Evolutionary conservation across 2,797 vertebrate genomes (phyloP), one percentile per base, ranked within the genome.

Genomic region (Intellagama lesueurii): DNA sequence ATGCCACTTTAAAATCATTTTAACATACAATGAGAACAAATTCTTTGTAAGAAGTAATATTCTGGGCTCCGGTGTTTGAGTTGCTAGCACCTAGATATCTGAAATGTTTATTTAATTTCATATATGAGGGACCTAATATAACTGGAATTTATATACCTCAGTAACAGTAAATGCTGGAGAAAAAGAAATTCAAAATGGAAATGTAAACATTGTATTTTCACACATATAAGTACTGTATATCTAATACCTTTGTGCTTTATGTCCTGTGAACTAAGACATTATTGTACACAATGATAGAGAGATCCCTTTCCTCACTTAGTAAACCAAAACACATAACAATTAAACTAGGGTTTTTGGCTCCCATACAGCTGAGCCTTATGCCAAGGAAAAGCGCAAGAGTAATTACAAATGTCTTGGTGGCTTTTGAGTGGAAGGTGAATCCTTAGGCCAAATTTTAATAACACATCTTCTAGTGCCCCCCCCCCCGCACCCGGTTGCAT

Each of bases 241-340:
- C 90, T 86, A 87, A 76, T 76, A 69, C 56, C 40, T 17, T 3
- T 0, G 7, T 64, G 66, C 11, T 60, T 83, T n/a, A 22, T 72
- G 73, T 56, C 32, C 47, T 24, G 17, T 26, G 49, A 70, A 77
- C 5, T 56, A 44, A 69, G 17, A 32, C 30, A 2, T 64, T n/a
- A n/a, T n/a, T 47, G 73, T 17, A 91, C 89, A 44, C 0, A 4
- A 11, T 60, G 44, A 30, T 86, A 56, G 17, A 60, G 69, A 35
- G 60, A 30, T 70, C n/a, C 40, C 30, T 12, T 60, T 44, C 84
- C 66, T 12, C 30, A 64, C 0, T 0, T 0, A 1, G 40, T 0
- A 0, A 4, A 49, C 6, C 12, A 14, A 35, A 60, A 17, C 47
- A 52, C 7, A 8, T 44, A 26, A 35, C n/a, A 75, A 35, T 56